Percentiles rank a stretch among this genome's conserved stretches.
Evolutionary conservation across 2,888 invertebrate species (phyloP).

Genomic region (Drosophila falleni): DNA sequence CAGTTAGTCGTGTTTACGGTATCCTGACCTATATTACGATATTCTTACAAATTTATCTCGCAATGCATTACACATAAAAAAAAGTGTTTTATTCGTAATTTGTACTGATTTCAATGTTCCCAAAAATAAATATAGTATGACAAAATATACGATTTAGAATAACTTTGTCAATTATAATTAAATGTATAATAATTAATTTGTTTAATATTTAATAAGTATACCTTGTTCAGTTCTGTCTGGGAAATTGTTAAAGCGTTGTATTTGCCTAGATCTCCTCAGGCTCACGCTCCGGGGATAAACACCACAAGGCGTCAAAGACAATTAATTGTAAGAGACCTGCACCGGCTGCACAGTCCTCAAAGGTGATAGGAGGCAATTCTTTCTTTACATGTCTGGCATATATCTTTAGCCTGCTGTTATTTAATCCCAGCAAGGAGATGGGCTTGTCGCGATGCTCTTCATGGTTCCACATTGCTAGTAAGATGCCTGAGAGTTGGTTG

Average conservation of each 20-base stretch:
- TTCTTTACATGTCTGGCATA: slow-evolving; percentile 33
- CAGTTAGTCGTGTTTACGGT: slow-evolving; percentile 8
- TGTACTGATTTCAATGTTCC: slow-evolving; percentile 61
- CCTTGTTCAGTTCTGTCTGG: background rate
- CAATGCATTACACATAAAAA: slow-evolving; percentile 25
- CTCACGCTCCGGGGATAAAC: slow-evolving; percentile 17
- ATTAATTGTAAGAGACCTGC: slow-evolving; percentile 46
- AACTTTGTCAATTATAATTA: background rate
- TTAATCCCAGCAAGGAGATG: slow-evolving; percentile 36
- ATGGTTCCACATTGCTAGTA: slow-evolving; percentile 44
- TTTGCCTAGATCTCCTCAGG: slow-evolving; percentile 23
- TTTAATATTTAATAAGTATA: background rate
- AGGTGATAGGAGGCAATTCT: slow-evolving; percentile 49
- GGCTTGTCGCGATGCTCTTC: slow-evolving; percentile 39
- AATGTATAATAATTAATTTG: background rate
- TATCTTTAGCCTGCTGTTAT: slow-evolving; percentile 29
- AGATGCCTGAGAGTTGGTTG: slow-evolving; percentile 32
- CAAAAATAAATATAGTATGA: slow-evolving; percentile 38
- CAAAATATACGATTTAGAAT: background rate
- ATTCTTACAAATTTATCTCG: slow-evolving; percentile 16
- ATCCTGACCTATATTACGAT: slow-evolving; percentile 25
- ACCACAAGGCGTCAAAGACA: slow-evolving; percentile 51
- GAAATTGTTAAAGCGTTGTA: background rate
- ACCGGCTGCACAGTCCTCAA: slow-evolving; percentile 49
- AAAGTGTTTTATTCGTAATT: background rate